Conservation (phyloP, 2,888 invertebrate species). For the Uropetala carovei region DNA sequence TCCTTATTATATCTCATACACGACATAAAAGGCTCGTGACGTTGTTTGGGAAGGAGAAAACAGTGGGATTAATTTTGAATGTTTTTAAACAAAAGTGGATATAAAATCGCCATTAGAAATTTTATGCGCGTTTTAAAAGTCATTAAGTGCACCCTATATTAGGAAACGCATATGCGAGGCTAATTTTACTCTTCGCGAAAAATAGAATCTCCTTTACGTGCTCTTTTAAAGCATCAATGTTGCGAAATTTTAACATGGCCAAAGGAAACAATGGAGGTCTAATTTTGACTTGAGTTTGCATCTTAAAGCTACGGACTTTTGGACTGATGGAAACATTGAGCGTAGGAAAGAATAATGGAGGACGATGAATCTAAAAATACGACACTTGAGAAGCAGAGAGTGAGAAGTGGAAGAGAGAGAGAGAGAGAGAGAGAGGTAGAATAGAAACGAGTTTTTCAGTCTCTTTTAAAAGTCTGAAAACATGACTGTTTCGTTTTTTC, state of each 20-base stretch:
- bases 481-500: background rate
- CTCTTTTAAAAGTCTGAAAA: background rate
- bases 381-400: background rate
- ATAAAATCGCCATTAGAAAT: no score
- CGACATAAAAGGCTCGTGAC: no score
- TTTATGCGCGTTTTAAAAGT: no score
- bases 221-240: background rate
- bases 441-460: slow-evolving; percentile 8
- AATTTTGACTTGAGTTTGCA: background rate
- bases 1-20: no score
- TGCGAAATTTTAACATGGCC: background rate
- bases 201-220: no score
- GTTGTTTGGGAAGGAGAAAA: no score
- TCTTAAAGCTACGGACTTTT: background rate
- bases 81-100: no score
- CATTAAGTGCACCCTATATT: no score
- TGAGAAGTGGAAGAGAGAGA: background rate
- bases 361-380: background rate
- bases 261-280: background rate
- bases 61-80: no score
- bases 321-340: background rate
- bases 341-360: background rate
- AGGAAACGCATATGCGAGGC: no score
- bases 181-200: no score
- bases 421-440: background rate